phyloP scores from a whole-genome alignment of 1,140 invertebrate species.

The Achroia grisella region DNA sequence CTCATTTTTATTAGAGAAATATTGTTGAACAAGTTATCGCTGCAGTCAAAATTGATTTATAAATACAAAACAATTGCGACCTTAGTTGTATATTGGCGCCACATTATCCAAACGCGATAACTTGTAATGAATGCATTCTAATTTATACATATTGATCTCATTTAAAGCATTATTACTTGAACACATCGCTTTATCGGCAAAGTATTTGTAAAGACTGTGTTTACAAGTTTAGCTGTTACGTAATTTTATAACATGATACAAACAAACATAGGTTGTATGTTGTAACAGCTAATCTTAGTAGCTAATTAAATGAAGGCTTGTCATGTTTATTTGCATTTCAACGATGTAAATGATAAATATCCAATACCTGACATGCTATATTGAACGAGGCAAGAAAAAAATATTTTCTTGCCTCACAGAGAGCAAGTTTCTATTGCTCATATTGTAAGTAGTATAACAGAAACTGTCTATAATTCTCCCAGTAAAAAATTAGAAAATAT shows the following conservation, averaged over 20 bases:
- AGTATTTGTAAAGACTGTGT: slow-evolving; percentile 37
- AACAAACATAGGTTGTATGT: slow-evolving; percentile 3
- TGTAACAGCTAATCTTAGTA: slow-evolving; percentile 55
- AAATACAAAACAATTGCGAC: slow-evolving; percentile 21
- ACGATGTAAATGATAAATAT: slow-evolving; percentile 12
- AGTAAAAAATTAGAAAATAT: too few species aligned
- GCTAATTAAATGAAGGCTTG: slow-evolving; percentile 43
- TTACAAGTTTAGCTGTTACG: slow-evolving; percentile 54
- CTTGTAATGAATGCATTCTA: slow-evolving; percentile 52
- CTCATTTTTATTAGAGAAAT: slow-evolving; percentile 63
- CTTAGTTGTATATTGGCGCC: slow-evolving; percentile 40
- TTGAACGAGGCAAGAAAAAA: not conserved
- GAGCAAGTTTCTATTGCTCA: too few species aligned
- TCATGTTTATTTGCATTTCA: slow-evolving; percentile 61
- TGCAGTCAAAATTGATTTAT: slow-evolving; percentile 43
- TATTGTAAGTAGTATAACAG: not conserved
- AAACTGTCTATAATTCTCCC: not conserved
- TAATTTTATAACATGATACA: slow-evolving; percentile 2
- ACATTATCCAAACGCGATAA: slow-evolving; percentile 55
- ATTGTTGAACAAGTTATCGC: slow-evolving; percentile 63
- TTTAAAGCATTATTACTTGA: slow-evolving; percentile 49
- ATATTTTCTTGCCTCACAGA: too few species aligned
- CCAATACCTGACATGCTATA: slow-evolving; percentile 2
- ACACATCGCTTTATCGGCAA: slow-evolving; percentile 68
- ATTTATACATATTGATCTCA: slow-evolving; percentile 60